Percentiles rank a stretch among this genome's conserved stretches.
Conservation (phyloP, 2,888 invertebrate species). For the Lycocerus yunnanus region DNA sequence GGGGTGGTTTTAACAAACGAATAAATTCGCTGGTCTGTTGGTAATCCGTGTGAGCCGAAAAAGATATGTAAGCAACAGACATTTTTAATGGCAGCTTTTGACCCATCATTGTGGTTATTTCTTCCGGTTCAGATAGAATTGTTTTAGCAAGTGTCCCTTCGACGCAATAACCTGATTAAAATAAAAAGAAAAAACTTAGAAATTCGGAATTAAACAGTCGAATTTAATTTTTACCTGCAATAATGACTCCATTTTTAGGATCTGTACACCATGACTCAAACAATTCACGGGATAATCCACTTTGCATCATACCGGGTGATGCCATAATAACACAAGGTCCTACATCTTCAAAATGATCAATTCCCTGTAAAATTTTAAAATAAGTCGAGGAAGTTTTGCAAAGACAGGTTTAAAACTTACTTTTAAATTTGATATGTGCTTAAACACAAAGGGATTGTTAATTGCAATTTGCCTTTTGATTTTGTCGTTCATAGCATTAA, state of each 20-base stretch:
- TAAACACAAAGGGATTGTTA: conserved; percentile 98
- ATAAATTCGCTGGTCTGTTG: conserved; percentile 98
- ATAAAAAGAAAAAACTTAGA: not conserved
- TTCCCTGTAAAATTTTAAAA: conserved; percentile 67
- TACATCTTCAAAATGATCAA: conserved; percentile 99
- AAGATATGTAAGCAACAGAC: conserved; percentile 99
- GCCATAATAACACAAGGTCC: conserved; percentile 99
- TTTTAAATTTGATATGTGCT: conserved; percentile 94
- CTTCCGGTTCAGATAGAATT: conserved; percentile 96
- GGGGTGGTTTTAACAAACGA: conserved; percentile 89
- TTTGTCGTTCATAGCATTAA: conserved; percentile 99
- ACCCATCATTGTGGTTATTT: conserved; percentile 93
- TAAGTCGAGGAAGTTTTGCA: not conserved
- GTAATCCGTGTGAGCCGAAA: conserved; percentile 98
- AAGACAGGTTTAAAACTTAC: conserved; percentile 53
- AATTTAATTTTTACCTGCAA: conserved; percentile 74
- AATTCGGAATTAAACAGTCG: not conserved
- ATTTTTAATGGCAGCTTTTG: conserved; percentile 95
- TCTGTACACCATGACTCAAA: conserved; percentile 99
- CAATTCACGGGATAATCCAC: conserved; percentile 92
- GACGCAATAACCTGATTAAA: conserved; percentile 74
- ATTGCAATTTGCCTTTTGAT: conserved; percentile 95
- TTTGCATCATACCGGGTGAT: conserved; percentile 99
- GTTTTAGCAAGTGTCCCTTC: conserved; percentile 91
- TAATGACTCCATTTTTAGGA: conserved; percentile 96